Evolutionary conservation across 2,888 invertebrate genomes (phyloP).

Genomic region (Drosophila antonietae): DNA sequence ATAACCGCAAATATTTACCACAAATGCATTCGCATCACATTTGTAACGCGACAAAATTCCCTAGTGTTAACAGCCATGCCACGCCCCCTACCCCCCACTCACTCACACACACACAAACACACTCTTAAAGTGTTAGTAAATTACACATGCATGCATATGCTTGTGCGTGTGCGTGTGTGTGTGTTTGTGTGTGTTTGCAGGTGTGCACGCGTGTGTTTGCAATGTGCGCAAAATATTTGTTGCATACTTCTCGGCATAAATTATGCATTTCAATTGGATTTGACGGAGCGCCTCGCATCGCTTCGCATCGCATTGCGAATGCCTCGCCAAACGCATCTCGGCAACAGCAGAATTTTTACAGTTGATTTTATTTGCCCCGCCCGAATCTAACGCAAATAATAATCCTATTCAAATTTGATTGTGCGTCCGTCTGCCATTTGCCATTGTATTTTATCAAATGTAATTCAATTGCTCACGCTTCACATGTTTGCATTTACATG

Average conservation of each 20-base stretch:
- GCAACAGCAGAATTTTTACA: constrained; percentile 8
- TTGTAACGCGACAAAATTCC: constrained; percentile 57
- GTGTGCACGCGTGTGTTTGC: constrained; percentile 30
- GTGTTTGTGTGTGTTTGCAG: constrained; percentile 16
- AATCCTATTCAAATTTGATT: constrained; percentile 25
- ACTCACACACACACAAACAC: not conserved
- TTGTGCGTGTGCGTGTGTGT: constrained; percentile 11
- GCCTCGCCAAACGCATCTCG: constrained; percentile 8
- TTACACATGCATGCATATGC: constrained; percentile 17
- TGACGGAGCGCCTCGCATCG: constrained; percentile 12
- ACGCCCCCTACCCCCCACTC: not conserved
- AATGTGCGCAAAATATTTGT: constrained; percentile 42
- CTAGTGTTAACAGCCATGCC: constrained; percentile 13
- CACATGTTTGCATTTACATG: constrained; percentile 1
- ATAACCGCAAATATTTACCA: constrained; percentile 79
- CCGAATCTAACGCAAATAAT: constrained; percentile 30
- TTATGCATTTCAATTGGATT: constrained; percentile 62
- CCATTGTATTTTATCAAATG: constrained; percentile 9
- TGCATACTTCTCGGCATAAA: constrained; percentile 58
- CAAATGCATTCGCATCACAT: constrained; percentile 63
- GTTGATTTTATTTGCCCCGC: constrained; percentile 15
- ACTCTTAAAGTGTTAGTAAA: constrained; percentile 24
- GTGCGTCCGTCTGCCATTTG: not conserved
- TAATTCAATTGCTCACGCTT: constrained; percentile 16
- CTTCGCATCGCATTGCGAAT: not conserved